These are phyloP conservation scores for Xylocopa sonorina DNA, from an alignment of 1,140 invertebrate species.

Conservation along the genomic window DNA sequence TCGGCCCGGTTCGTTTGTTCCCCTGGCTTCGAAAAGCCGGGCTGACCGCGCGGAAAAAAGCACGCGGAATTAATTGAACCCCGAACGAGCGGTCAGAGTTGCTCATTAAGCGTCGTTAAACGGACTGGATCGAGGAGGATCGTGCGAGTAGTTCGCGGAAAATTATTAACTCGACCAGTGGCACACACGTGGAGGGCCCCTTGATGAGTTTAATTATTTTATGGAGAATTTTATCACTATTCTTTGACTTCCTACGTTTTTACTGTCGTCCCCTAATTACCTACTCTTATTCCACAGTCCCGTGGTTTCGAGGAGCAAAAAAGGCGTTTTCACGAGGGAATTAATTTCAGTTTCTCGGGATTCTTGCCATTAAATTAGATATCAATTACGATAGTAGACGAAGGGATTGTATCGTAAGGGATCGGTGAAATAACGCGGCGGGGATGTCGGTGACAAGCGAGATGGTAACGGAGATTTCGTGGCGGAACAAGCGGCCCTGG, in stretches of 20 bases:
- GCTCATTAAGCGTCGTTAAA: not conserved
- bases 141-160: not conserved
- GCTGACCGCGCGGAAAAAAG: not conserved
- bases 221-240: not conserved
- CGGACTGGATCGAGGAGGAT: not conserved
- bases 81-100: not conserved
- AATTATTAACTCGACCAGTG: too few species aligned
- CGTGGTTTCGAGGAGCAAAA: not conserved
- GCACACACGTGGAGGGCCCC: not conserved
- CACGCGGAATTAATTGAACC: conserved; percentile 7
- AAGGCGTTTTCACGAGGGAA: too few species aligned
- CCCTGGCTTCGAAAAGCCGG: not conserved
- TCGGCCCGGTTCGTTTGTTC: not conserved
- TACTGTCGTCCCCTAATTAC: not conserved
- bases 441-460: conserved; percentile 13
- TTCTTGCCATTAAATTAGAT: not conserved
- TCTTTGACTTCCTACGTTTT: not conserved
- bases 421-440: not conserved
- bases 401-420: too few species aligned
- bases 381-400: not conserved
- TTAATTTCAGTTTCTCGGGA: not conserved
- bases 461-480: conserved; percentile 38
- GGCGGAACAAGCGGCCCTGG: conserved; percentile 62
- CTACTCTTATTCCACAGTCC: not conserved
- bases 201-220: not conserved